These are phyloP conservation scores for Hylyphantes graminicola DNA, from an alignment of 1,140 invertebrate genomes.

Conservation along the genomic window DNA sequence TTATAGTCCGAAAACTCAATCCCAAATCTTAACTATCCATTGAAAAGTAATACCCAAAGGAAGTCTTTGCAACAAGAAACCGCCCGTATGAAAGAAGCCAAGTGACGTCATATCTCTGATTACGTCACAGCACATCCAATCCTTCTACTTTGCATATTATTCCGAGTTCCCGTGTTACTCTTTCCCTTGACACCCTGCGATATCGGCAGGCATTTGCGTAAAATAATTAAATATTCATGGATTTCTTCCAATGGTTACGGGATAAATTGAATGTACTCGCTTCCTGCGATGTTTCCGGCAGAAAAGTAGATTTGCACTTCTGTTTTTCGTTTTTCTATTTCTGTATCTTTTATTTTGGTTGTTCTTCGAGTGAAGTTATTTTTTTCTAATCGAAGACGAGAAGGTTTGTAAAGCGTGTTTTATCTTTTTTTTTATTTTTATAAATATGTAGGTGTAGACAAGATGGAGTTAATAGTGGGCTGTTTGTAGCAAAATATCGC, in stretches of 20 bases:
- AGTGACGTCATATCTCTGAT: constrained; percentile 30
- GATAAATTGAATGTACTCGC: constrained; percentile 8
- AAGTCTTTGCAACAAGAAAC: not conserved
- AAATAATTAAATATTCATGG: constrained; percentile 55
- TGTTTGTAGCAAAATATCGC: no score
- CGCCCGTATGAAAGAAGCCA: not conserved
- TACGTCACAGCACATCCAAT: constrained; percentile 24
- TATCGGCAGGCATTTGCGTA: constrained; percentile 41
- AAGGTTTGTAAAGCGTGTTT: not conserved
- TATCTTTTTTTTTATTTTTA: not conserved
- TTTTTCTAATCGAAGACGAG: constrained; percentile 13
- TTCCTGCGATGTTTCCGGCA: not conserved
- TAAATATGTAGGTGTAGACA: not conserved
- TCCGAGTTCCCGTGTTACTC: constrained; percentile 1
- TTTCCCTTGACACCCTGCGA: constrained; percentile 25
- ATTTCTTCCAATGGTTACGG: constrained; percentile 14
- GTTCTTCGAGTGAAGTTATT: not conserved
- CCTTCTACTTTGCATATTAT: constrained; percentile 38
- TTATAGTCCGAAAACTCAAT: constrained; percentile 5
- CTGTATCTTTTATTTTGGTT: not conserved
- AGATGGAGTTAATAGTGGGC: no score
- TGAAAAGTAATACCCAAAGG: not conserved
- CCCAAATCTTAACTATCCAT: not conserved
- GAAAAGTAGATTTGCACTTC: constrained; percentile 21
- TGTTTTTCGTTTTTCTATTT: constrained; percentile 7